Evolutionary conservation across 2,888 invertebrate species (phyloP).

Genomic region (Conistra vaccinii): DNA sequence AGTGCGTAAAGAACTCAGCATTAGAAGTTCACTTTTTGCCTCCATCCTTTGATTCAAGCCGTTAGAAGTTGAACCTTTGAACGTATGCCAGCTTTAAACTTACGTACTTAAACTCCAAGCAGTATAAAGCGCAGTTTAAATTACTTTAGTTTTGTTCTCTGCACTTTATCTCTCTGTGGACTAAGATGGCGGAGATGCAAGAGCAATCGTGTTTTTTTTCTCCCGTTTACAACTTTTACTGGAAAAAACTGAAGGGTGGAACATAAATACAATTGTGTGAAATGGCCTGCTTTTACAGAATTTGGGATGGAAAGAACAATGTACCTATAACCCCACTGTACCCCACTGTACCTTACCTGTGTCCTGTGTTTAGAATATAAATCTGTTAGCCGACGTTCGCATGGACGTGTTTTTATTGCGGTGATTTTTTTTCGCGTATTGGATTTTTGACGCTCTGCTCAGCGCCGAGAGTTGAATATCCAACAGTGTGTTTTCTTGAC

Average conservation of each 20-base stretch:
- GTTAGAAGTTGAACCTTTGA: constrained; percentile 17
- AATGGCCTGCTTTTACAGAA: too few relatives aligned
- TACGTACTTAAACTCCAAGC: constrained; percentile 35
- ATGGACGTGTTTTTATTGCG: too few relatives aligned
- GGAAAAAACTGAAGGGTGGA: neutral
- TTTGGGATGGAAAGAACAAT: neutral
- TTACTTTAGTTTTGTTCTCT: constrained; percentile 40
- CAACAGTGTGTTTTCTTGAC: too few relatives aligned
- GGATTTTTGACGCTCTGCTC: too few relatives aligned
- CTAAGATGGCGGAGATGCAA: neutral
- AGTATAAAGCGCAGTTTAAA: constrained; percentile 35
- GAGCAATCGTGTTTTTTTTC: neutral
- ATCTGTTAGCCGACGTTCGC: too few relatives aligned
- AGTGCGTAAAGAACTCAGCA: neutral
- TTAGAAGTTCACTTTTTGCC: constrained; percentile 14
- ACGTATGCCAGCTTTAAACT: constrained; percentile 30
- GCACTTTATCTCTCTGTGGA: constrained; percentile 16
- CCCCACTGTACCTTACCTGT: too few relatives aligned
- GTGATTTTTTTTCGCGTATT: too few relatives aligned
- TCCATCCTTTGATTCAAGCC: constrained; percentile 9
- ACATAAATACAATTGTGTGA: too few relatives aligned
- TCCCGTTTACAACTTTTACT: neutral
- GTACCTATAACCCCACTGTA: too few relatives aligned
- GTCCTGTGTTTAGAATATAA: too few relatives aligned
- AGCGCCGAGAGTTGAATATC: too few relatives aligned